Base-by-base conservation (phyloP, 2,888 invertebrate species). In the Drosophila sordidula region DNA sequence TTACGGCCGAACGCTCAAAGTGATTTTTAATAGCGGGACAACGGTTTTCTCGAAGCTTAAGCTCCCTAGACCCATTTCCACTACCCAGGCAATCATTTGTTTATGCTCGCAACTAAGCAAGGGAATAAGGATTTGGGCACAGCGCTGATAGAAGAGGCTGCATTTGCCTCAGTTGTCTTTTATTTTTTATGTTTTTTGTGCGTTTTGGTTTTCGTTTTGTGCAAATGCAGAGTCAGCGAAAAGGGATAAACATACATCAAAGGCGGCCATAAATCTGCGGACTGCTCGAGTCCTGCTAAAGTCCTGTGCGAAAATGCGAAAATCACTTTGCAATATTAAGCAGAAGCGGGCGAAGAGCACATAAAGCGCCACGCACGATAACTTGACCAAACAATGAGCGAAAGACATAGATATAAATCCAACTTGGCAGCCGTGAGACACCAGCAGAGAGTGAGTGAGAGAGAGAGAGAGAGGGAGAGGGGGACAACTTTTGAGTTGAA, bases 11-110 rank as follows among this genome's bases (percentile, higher is more conserved):
- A 65, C 80, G 80, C 87, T 75, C 80, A 85, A 85, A 85, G 86
- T 85, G 87, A 87, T 85, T 85, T 85, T 85, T 85, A 85, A 85
- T 85, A 87, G 86, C 75, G 58, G 66, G 50, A 72, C 62, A 63
- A 55, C 67, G 63, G 55, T 34, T 71, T 80, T 70, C 55, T 72
- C 66, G 47, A 55, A 66, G 65, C 66, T 75, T 68, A 72, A 75
- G 68, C 75, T 66, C 52, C 64, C 63, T 51, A 70, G 61, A 61
- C 51, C 67, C 63, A 77, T 71, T 66, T 55, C 67, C 64, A 75
- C 68, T 64, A 58, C 58, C 68, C 69, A 47, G 18, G 58, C 59
- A 72, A 76, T 72, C 75, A 75, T 75, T 75, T 75, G 75, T 76
- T 75, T 75, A 75, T 68, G 62, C 63, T 50, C 50, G 29, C 22